Evolutionary conservation across 2,113 vertebrate genomes (phyloP).

Genomic region (Chamaetylas fuelleborni): DNA sequence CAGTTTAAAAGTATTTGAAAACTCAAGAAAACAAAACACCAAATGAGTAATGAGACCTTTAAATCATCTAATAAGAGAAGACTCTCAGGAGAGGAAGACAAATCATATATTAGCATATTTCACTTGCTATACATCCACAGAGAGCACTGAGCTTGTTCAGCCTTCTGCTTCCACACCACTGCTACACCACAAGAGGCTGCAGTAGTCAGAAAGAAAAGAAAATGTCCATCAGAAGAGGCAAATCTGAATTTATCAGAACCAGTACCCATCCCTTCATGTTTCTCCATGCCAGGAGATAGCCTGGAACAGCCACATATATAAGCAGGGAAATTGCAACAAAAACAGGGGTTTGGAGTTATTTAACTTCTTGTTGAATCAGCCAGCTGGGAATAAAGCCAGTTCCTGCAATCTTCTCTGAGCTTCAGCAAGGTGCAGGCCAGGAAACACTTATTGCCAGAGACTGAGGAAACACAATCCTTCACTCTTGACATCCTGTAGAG

Average conservation of each 20-base stretch:
- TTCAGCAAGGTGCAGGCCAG: constrained; percentile 28
- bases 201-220: background rate
- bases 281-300: background rate
- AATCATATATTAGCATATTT: background rate
- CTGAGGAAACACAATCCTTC: background rate
- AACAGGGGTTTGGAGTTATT: background rate
- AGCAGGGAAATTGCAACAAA: background rate
- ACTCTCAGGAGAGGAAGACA: background rate
- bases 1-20: background rate
- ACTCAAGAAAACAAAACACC: background rate
- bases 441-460: background rate
- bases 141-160: background rate
- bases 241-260: background rate
- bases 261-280: background rate
- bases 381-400: constrained; percentile 10
- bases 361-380: constrained; percentile 2
- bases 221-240: background rate
- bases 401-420: background rate
- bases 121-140: background rate
- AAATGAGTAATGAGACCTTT: background rate
- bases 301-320: background rate
- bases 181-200: background rate
- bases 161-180: background rate
- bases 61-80: background rate
- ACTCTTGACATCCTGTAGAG: background rate